A percentile compares a stretch with the other conserved stretches of the same genome.
phyloP scores from a whole-genome alignment of 2,113 vertebrate species.

The Podarcis cretensis region DNA sequence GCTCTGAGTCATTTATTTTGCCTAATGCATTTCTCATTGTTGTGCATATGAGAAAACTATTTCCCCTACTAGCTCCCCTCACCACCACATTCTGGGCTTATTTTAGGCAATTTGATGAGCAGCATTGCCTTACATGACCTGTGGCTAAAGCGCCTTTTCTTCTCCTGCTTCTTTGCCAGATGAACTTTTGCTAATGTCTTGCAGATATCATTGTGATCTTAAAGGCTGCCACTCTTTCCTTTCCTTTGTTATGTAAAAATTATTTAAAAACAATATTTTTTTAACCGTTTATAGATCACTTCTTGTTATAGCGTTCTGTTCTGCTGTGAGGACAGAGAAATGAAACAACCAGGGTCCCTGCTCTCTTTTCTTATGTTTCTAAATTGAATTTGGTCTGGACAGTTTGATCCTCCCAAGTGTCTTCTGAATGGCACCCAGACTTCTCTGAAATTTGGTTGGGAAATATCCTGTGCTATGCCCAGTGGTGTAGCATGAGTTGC shows the following conservation, averaged over 20 bases:
- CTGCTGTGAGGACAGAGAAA: background rate
- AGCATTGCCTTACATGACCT: constrained; percentile 13
- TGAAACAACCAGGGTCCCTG: background rate
- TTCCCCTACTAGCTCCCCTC: background rate
- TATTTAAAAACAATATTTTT: background rate
- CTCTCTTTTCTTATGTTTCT: no score
- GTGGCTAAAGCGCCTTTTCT: constrained; percentile 31
- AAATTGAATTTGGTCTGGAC: no score
- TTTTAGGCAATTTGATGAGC: constrained; percentile 33
- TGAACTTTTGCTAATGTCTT: background rate
- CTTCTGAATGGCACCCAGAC: no score
- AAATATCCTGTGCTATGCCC: no score
- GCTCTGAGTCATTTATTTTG: constrained; percentile 25
- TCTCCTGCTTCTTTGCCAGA: background rate
- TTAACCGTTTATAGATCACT: background rate
- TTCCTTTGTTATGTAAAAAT: background rate
- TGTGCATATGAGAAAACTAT: background rate
- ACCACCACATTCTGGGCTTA: constrained; percentile 24
- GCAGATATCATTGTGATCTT: constrained; percentile 13
- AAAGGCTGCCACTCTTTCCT: background rate
- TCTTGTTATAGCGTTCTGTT: background rate
- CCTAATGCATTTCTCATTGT: background rate
- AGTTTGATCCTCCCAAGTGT: no score
- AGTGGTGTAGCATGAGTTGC: no score
- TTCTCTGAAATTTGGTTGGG: no score